Evolutionary conservation across 2,113 vertebrate genomes (phyloP).

Genomic region (Hucho hucho): DNA sequence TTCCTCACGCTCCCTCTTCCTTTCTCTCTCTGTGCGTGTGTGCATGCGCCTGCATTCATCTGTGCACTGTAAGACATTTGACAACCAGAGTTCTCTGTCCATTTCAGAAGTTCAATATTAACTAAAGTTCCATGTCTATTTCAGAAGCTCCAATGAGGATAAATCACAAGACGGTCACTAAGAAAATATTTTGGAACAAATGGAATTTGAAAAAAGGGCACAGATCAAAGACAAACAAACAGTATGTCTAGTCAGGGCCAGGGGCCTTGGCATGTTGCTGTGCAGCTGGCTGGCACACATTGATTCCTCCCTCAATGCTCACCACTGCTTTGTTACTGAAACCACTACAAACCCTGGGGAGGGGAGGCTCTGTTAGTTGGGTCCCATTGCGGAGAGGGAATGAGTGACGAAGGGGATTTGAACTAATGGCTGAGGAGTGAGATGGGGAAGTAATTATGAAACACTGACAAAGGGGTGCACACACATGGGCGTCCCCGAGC

Average conservation of each 20-base stretch:
- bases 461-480: slow-evolving; percentile 60
- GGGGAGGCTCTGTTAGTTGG: slow-evolving; percentile 29
- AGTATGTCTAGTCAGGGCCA: not conserved
- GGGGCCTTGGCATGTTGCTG: slow-evolving; percentile 19
- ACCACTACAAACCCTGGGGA: slow-evolving; percentile 35
- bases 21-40: not conserved
- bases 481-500: slow-evolving; percentile 52
- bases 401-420: slow-evolving; percentile 26
- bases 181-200: not conserved
- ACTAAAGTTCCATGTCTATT: too few relatives aligned
- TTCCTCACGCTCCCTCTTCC: not conserved
- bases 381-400: not conserved
- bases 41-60: not conserved
- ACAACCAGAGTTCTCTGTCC: too few relatives aligned
- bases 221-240: not conserved
- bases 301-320: slow-evolving; percentile 35
- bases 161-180: too few relatives aligned
- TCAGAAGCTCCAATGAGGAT: too few relatives aligned
- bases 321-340: slow-evolving; percentile 47
- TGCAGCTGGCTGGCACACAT: slow-evolving; percentile 16
- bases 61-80: too few relatives aligned
- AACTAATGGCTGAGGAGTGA: slow-evolving; percentile 62
- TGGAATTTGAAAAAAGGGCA: not conserved
- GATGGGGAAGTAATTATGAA: slow-evolving; percentile 70
- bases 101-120: too few relatives aligned